Base-by-base conservation (phyloP, 2,888 invertebrate species). In the Tuberolachnus salignus region DNA sequence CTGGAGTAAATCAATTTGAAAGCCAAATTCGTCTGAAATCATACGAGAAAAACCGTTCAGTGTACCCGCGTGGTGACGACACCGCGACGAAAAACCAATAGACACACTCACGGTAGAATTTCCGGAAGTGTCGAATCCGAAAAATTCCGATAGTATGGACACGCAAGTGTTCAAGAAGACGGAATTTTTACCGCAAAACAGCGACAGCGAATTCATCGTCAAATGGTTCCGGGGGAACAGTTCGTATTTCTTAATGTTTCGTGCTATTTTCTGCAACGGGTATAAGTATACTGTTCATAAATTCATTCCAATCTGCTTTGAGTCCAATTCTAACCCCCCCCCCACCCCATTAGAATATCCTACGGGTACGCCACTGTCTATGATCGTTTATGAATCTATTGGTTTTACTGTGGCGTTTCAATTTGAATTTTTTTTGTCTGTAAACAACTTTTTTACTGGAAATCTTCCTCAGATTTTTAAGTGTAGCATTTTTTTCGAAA, bases 1-100 rank as follows among this genome's bases (percentile, higher is more conserved):
- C 80, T 80, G 9, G 80, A 63, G 44, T 81, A 81, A 23, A 70
- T 42, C n/a, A 80, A 64, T 19, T 80, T 80, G 14, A 81, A 61
- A 42, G 80, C 80, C 1, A 64, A 26, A 8, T 70, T 4, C 26
- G 0, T 53, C 81, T 81, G 46, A 21, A 78, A 75, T 21, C 16
- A 23, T 13, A 72, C 34, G 34, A 16, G n/a, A 19, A 46, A 59
- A 59, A 21, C 19, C 14, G 51, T 51, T 16, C 16, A 51, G 16
- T 16, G 16, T n/a, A 55, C 55, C 6, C 10, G 10, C 13, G 13
- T 23, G 23, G 26, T 26, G n/a, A n/a, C n/a, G n/a, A n/a, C n/a
- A 59, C 3, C 4, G 3, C 3, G 3, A 26, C 0, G 34, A 23
- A 66, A 75, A 64, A 34, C 10, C 10, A 13, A 53, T 14, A n/a